Base-by-base conservation (phyloP, 1,140 invertebrate species). In the Psilanteris sp. region DNA sequence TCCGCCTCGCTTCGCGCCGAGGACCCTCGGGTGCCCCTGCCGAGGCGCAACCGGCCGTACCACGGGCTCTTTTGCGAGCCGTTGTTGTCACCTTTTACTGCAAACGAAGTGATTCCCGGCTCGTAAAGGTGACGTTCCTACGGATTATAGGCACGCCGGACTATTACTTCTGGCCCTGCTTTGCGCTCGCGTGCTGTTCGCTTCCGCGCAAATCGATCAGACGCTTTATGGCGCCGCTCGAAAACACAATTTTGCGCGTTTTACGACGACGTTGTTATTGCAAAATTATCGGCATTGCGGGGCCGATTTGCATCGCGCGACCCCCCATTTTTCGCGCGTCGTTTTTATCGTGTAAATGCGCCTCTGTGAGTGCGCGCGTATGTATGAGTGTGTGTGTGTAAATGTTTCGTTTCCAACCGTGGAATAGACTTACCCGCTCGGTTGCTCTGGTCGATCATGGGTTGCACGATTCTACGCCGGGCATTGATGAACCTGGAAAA, bases 371-470 rank as follows among this genome's bases (percentile, higher is more conserved):
- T n/a, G n/a, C n/a, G n/a, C n/a, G n/a, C n/a, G n/a, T n/a, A n/a
- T n/a, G n/a, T n/a, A n/a, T n/a, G n/a, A n/a, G 6, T 68, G 31
- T 57, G 7, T 6, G 44, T 70, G 54, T 52, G 29, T n/a, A 26
- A 52, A 41, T 46, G 29, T 18, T n/a, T 29, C 9, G 9, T 4
- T 6, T 24, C 3, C 9, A 2, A 48, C 26, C 22, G 50, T 78
- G 79, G 78, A 57, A 31, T 77, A 70, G 72, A 92, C 91, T 94
- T 93, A 96, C 97, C 97, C 91, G 97, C 96, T 93, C 97, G 93
- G 92, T 99, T 99, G 87, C 96, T 98, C 91, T 95, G 96, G 91
- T 97, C 97, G 83, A 97, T 97, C 96, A 97, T 96, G 44, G 96
- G 96, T 86, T 97, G 97, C 74, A 99, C 95, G 90, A 99, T 99